A percentile compares a stretch with the other conserved stretches of the same genome.
phyloP scores from a whole-genome alignment of 2,888 invertebrate species.

The Cordilura impudica region DNA sequence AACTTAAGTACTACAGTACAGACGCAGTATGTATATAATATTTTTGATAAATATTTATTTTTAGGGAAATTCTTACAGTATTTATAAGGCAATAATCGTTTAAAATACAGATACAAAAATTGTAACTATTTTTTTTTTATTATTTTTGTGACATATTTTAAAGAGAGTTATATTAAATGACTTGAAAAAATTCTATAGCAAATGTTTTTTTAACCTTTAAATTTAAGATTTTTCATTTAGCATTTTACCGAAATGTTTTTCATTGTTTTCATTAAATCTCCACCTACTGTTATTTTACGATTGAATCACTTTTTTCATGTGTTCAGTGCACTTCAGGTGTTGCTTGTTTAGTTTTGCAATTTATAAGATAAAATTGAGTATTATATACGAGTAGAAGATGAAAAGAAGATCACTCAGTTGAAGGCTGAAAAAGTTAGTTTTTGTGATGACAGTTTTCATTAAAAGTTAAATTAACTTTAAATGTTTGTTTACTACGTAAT shows the following conservation, averaged over 20 bases:
- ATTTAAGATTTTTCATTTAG: no score
- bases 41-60: no score
- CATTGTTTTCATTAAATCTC: background rate
- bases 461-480: conserved; percentile 48
- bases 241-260: no score
- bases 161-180: no score
- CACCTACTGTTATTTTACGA: background rate
- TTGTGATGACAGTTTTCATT: conserved; percentile 49
- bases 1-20: background rate
- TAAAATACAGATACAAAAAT: no score
- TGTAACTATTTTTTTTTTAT: no score
- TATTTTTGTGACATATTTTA: no score
- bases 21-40: background rate
- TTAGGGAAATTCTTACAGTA: no score
- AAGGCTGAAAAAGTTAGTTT: conserved; percentile 9
- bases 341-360: conserved; percentile 14
- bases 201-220: no score
- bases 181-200: no score
- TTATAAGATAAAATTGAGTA: background rate
- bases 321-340: background rate
- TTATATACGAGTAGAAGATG: background rate
- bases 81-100: no score
- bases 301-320: background rate
- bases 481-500: conserved; percentile 23
- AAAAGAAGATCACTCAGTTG: conserved; percentile 3